Evolutionary conservation across 2,888 invertebrate species (phyloP).

Genomic region (Keiferia lycopersicella): DNA sequence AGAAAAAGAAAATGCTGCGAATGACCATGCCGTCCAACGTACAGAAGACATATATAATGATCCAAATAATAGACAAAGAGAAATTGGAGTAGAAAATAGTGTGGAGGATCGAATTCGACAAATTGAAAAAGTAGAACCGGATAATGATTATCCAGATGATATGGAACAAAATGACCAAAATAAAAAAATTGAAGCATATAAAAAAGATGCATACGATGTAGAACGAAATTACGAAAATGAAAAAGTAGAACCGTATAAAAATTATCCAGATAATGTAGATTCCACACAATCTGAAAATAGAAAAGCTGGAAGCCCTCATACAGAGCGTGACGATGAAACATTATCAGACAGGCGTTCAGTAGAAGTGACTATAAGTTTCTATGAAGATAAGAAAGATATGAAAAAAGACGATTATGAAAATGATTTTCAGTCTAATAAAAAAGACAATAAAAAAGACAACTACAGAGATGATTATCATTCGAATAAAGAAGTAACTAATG

Average conservation of each 20-base stretch:
- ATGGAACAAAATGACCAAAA: too few species aligned
- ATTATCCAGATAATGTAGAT: neutral
- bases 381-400: neutral
- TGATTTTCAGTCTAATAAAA: too few species aligned
- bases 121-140: too few species aligned
- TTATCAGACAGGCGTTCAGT: neutral
- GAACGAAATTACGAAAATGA: neutral
- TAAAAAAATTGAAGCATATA: too few species aligned
- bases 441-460: too few species aligned
- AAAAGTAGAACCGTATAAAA: neutral
- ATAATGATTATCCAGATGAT: too few species aligned
- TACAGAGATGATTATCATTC: neutral
- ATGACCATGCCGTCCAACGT: too few species aligned
- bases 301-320: neutral
- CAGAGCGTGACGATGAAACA: neutral
- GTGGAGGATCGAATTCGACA: too few species aligned
- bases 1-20: too few species aligned
- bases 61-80: neutral
- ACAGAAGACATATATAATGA: neutral
- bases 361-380: neutral
- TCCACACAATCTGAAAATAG: neutral
- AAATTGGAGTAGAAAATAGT: neutral
- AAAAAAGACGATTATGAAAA: too few species aligned
- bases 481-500: too few species aligned
- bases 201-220: too few species aligned